Base-by-base conservation (phyloP, 30 jellyfish, hydroid and myxozoan genomes). In the Hydractinia echinata region DNA sequence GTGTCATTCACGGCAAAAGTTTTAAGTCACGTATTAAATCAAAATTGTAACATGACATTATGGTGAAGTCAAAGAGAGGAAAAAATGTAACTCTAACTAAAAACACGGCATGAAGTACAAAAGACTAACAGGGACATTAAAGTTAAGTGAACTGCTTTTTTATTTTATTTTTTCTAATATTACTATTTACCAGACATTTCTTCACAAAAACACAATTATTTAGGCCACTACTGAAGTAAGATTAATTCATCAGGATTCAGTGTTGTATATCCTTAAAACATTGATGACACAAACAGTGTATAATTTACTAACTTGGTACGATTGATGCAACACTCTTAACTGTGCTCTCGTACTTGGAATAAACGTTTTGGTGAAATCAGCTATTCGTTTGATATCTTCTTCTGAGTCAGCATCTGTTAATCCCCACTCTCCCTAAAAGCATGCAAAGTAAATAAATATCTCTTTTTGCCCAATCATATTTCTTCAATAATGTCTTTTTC, bases 271-370 rank as follows among this genome's bases (percentile, higher is more conserved):
- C 44, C 44, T 30, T 30, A 30, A 30, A 2, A 30, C 44, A 60
- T 13, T 60, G 70, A 60, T 60, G 0, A 11, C 52, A 14, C 51
- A 10, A 30, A 20, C 13, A 4, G 21, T 11, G 19, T 16, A 79
- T 56, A 21, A 8, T 30, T 5, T 19, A 15, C 55, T 66, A 9
- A 93, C 99, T 88, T 93, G 99, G 76, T 93, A 93, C 5, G 99
- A 93, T 73, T 93, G 99, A 54, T 93, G 96, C 85, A 93, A 67
- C n/a, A 93, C 99, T 21, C 96, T 88, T 21, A 93, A 77, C 54
- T 93, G 99, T 18, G 99, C 99, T 60, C 96, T 83, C 11, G 99
- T 87, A 58, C 89, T 91, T 18, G 99, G 99, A 30, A 93, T 87
- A 85, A 93, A 93, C 61, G 84, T 84, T 60, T 88, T 79, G 44